Base-by-base conservation (phyloP, 2,113 vertebrate species). In the Trematomus loennbergii region DNA sequence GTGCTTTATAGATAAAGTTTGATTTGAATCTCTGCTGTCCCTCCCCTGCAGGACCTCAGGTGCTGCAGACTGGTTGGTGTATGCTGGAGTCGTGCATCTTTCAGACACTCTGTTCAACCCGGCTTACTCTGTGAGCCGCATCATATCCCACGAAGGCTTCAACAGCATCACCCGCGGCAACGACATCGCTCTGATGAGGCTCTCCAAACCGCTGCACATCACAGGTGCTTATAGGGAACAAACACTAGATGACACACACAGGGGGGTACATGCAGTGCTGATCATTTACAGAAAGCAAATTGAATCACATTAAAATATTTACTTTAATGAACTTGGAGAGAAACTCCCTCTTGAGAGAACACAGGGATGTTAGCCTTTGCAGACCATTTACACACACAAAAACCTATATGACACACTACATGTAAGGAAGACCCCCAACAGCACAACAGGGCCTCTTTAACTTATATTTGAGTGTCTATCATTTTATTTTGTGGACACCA, bases 141-240 rank as follows among this genome's bases (percentile, higher is more conserved):
- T 93, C n/a, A 50, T 90, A 18, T 22, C 66, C 18, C 86, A 93
- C n/a, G 67, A 87, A 16, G 76, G 61, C 45, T 92, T 68, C 61
- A 43, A 81, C 76, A 65, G 50, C 12, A 16, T 49, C 50, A 86
- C 84, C 2, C 76, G 65, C 22, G 69, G 58, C 46, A 93, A 93
- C 59, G 89, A 93, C 79, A 77, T 93, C 5, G 92, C 92, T 73
- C 81, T 92, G 25, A 79, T 94, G 84, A 93, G 82, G 66, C 89
- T 94, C 33, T 74, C 18, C 9, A 71, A 75, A 48, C 82, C 86
- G 36, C 58, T 94, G 54, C 72, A 86, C 58, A 0, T 79, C 15
- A 75, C 87, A 86, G 87, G 91, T 93, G 63, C 52, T 18, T n/a
- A 52, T 15, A 18, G 9, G 29, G 16, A 48, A 3, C 8, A 1